Evolutionary conservation across 2,797 vertebrate species (phyloP).

Genomic region (Sebastes aleutianus): DNA sequence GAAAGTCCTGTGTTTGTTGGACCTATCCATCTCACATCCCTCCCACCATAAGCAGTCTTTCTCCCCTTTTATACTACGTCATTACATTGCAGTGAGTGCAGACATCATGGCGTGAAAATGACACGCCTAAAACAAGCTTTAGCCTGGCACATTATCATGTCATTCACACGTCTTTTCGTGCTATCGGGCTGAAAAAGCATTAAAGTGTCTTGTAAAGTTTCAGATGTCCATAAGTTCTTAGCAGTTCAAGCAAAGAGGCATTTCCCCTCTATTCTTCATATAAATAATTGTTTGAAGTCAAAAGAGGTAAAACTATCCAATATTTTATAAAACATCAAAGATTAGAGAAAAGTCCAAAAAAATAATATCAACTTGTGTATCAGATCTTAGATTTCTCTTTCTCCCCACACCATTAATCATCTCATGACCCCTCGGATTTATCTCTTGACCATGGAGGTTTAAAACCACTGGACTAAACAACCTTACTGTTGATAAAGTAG

Average conservation of each 20-base stretch:
- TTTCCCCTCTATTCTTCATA: background rate
- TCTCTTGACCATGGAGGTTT: background rate
- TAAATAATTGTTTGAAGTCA: background rate
- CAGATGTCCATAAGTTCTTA: background rate
- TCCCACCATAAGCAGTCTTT: background rate
- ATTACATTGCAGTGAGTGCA: no score
- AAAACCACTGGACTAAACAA: background rate
- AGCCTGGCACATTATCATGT: background rate
- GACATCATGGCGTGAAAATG: no score
- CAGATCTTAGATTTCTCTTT: background rate
- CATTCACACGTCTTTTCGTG: background rate
- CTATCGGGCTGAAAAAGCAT: no score
- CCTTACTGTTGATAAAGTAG: background rate
- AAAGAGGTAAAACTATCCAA: background rate
- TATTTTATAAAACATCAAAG: background rate
- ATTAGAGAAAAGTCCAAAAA: background rate
- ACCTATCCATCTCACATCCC: background rate
- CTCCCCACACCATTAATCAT: background rate
- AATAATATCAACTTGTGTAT: background rate
- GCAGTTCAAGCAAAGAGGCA: background rate
- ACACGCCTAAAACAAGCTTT: background rate
- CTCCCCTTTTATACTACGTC: background rate
- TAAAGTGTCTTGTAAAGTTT: background rate
- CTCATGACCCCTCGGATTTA: background rate
- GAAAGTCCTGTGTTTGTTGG: background rate